Conservation (phyloP, 2,888 invertebrate genomes). For the Rhingia rostrata region DNA sequence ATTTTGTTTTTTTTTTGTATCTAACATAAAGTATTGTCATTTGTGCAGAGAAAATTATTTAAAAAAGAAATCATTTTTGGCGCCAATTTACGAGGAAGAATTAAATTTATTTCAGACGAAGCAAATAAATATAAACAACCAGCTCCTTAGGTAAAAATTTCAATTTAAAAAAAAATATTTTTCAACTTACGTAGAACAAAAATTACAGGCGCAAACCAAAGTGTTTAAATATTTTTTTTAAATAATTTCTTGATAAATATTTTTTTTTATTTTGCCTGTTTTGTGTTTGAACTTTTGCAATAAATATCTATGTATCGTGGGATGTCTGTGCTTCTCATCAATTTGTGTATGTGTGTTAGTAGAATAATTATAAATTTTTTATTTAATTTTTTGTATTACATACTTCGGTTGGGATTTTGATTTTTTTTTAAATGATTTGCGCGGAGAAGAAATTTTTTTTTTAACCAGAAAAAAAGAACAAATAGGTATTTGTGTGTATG, state of each 20-base stretch:
- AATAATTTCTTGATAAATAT: slow-evolving; percentile 42
- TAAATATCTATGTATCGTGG: slow-evolving; percentile 60
- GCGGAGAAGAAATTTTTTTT: slow-evolving; percentile 44
- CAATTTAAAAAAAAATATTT: slow-evolving; percentile 7
- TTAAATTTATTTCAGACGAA: slow-evolving; percentile 45
- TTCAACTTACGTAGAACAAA: slow-evolving; percentile 3
- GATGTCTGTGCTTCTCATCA: slow-evolving; percentile 56
- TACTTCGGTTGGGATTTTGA: slow-evolving; percentile 20
- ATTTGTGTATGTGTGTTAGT: slow-evolving; percentile 18
- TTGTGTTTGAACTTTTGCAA: slow-evolving; percentile 33
- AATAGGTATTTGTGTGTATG: slow-evolving; percentile 24
- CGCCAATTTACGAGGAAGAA: slow-evolving; percentile 54
- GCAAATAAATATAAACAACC: slow-evolving; percentile 61
- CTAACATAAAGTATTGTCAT: slow-evolving; percentile 59
- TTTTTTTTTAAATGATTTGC: slow-evolving; percentile 48
- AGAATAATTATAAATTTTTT: slow-evolving; percentile 17
- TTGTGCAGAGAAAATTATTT: slow-evolving; percentile 43
- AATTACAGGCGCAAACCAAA: slow-evolving; percentile 20
- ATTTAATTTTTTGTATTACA: slow-evolving; percentile 7
- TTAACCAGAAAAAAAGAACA: slow-evolving; percentile 37
- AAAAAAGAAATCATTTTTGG: neutral
- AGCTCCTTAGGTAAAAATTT: slow-evolving; percentile 52
- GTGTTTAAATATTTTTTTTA: slow-evolving; percentile 1
- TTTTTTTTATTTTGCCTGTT: slow-evolving; percentile 31
- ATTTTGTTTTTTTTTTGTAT: slow-evolving; percentile 18